Percentiles rank a stretch among this genome's conserved stretches.
Evolutionary conservation across 2,113 vertebrate species (phyloP).

Genomic region (Micronycteris hirsuta): DNA sequence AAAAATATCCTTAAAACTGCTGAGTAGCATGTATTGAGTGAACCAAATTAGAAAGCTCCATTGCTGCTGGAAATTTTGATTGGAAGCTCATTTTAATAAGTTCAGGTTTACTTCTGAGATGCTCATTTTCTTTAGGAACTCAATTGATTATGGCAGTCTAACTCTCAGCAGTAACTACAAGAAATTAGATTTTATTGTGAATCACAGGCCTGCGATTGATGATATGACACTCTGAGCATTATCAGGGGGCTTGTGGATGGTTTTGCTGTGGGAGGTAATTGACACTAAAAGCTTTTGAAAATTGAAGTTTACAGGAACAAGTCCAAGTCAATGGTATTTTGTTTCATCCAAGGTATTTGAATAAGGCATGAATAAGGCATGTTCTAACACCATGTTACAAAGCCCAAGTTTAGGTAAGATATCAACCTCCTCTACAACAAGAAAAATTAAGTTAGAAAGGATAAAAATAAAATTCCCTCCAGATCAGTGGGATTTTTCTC

Average conservation of each 20-base stretch:
- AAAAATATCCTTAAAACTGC: conserved; percentile 53
- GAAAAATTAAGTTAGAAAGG: conserved; percentile 29
- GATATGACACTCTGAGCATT: not conserved
- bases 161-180: conserved; percentile 39
- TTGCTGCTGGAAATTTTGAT: conserved; percentile 46
- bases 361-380: not conserved
- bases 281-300: conserved; percentile 56
- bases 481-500: not conserved
- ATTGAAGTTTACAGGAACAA: conserved; percentile 9
- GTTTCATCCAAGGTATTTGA: conserved; percentile 48
- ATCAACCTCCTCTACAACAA: not conserved
- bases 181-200: conserved; percentile 61
- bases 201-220: not conserved
- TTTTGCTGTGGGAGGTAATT: conserved; percentile 42
- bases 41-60: conserved; percentile 24
- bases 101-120: conserved; percentile 50
- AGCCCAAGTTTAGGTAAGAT: conserved; percentile 14
- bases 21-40: conserved; percentile 19
- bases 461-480: conserved; percentile 18
- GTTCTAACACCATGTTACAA: not conserved
- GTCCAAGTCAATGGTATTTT: not conserved
- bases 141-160: conserved; percentile 43
- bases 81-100: conserved; percentile 55
- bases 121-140: conserved; percentile 57
- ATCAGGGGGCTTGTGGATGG: not conserved